Conservation (phyloP, 64 coral and sea anemone species). For the Stichodactyla helianthus region DNA sequence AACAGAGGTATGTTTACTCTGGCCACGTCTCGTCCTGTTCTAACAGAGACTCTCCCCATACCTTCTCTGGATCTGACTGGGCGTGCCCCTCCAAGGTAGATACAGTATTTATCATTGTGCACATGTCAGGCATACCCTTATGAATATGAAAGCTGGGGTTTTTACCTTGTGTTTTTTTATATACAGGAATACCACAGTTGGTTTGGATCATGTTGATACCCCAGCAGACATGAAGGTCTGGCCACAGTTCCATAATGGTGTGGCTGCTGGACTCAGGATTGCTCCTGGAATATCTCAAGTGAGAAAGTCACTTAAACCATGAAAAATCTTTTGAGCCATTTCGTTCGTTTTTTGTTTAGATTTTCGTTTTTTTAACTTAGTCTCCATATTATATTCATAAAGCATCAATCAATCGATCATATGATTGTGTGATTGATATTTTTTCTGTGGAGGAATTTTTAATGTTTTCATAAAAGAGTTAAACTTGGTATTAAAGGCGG, state of each 20-base stretch:
- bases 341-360: no score
- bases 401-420: no score
- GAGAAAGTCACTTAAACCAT: not conserved
- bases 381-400: no score
- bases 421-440: no score
- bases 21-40: constrained; percentile 81
- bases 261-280: constrained; percentile 86
- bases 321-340: no score
- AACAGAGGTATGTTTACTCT: constrained; percentile 94
- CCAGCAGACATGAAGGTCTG: constrained; percentile 88
- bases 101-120: not conserved
- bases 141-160: not conserved
- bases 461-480: no score
- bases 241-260: constrained; percentile 95
- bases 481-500: no score
- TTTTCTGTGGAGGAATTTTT: no score
- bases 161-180: not conserved
- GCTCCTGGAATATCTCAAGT: constrained; percentile 92
- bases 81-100: constrained; percentile 76
- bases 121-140: not conserved
- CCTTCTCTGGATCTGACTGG: constrained; percentile 86
- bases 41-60: constrained; percentile 88
- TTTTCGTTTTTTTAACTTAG: no score
- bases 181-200: constrained; percentile 79
- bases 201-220: constrained; percentile 86